phyloP scores from a whole-genome alignment of 2,888 invertebrate genomes.

The Dastarcus helophoroides region DNA sequence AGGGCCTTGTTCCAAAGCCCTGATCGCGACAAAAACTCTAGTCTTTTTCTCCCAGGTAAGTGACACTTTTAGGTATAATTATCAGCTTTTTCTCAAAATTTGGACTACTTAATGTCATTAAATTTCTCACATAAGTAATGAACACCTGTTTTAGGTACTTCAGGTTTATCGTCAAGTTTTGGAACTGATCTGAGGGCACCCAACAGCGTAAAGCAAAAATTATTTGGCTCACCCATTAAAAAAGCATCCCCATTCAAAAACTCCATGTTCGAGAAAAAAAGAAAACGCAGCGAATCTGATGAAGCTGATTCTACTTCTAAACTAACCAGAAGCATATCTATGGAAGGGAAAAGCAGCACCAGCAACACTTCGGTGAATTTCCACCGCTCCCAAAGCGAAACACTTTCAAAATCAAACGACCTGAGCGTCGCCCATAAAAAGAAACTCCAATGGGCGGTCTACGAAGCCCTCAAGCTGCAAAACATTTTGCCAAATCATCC shows the following conservation, averaged over 20 bases:
- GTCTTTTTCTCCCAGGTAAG: constrained; percentile 19
- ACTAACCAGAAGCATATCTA: constrained; percentile 47
- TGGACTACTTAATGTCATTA: neutral
- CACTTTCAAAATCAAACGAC: constrained; percentile 29
- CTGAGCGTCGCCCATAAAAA: constrained; percentile 53
- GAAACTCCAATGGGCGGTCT: constrained; percentile 75
- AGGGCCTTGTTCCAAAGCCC: constrained; percentile 68
- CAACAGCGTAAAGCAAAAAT: too few species aligned
- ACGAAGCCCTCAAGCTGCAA: constrained; percentile 59
- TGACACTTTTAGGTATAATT: constrained; percentile 6
- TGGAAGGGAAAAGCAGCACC: constrained; percentile 38
- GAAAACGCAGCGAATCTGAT: constrained; percentile 31
- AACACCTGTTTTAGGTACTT: too few species aligned
- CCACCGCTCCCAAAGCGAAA: constrained; percentile 18
- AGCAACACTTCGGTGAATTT: constrained; percentile 8
- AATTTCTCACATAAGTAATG: too few species aligned
- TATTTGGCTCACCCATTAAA: too few species aligned
- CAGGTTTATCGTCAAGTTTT: too few species aligned
- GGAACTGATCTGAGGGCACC: too few species aligned
- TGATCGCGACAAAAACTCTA: constrained; percentile 23
- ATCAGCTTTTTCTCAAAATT: too few species aligned
- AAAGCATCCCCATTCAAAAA: constrained; percentile 21
- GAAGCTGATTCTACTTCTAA: constrained; percentile 31
- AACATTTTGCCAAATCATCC: constrained; percentile 59
- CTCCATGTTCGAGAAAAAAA: constrained; percentile 34